phyloP scores from a whole-genome alignment of 2,888 invertebrate genomes.

The Crossocerus cetratus region DNA sequence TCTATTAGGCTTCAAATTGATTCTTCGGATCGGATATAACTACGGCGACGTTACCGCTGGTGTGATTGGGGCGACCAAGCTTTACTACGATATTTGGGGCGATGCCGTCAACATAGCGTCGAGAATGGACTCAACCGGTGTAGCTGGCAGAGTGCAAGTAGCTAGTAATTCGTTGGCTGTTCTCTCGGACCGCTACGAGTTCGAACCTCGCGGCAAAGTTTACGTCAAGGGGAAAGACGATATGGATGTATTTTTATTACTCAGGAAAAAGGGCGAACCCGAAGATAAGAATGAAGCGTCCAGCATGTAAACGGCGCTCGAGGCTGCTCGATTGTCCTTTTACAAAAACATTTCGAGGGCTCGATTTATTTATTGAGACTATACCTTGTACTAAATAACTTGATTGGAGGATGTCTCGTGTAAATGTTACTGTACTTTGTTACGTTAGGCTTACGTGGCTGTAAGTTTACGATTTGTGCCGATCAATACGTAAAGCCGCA shows the following conservation, averaged over 20 bases:
- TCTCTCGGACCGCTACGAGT: conserved; percentile 87
- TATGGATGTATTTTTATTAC: conserved; percentile 92
- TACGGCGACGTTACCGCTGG: conserved; percentile 98
- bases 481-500: too few species aligned
- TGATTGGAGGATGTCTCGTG: too few species aligned
- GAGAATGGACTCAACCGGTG: conserved; percentile 97
- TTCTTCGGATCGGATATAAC: conserved; percentile 92
- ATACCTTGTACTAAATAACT: too few species aligned
- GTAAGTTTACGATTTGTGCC: too few species aligned
- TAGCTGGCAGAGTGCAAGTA: conserved; percentile 90
- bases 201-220: conserved; percentile 94
- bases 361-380: too few species aligned
- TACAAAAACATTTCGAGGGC: too few species aligned
- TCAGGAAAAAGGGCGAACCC: conserved; percentile 77
- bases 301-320: background rate
- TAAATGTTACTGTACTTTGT: too few species aligned
- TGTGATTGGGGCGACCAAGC: conserved; percentile 96
- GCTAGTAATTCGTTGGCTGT: conserved; percentile 86
- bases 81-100: conserved; percentile 99
- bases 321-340: too few species aligned
- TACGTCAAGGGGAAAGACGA: conserved; percentile 98
- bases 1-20: conserved; percentile 92
- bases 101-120: conserved; percentile 98
- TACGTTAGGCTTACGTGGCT: too few species aligned
- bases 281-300: conserved; percentile 13